Evolutionary conservation across 2,888 invertebrate genomes (phyloP), one percentile per base, ranked within the genome.

Genomic region (Lathronympha strigana): DNA sequence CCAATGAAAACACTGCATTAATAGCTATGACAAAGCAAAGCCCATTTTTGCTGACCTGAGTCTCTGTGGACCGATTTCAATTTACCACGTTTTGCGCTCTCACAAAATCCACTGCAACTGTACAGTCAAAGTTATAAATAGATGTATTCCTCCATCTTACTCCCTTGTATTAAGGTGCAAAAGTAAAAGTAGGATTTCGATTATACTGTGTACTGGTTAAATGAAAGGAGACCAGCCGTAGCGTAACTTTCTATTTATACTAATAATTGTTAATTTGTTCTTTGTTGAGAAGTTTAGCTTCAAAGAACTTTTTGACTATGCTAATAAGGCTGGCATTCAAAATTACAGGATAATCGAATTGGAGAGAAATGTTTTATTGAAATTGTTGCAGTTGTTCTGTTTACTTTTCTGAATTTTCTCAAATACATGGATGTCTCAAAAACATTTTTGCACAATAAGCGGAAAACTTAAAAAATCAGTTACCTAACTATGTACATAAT

Each of bases 1-100:
- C 2, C 13, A 23, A 47, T 2, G 47, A 47, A 47, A 47, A 47
- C 45, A 23, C 47, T 23, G 23, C 5, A 45, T 45, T 25, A 49
- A 31, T 9, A 23, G 50, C 50, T 51, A 25, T 64, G 28, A 64
- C 63, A 64, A 58, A 53, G 64, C 25, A 45, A 45, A 57, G n/a
- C 40, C 28, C 43, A 43, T 36, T 49, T 63, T 63, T 47, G 23
- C 31, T 49, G 47, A 54, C 60, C 58, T 8, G 38, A 25, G 63
- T 51, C 58, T 50, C 57, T 23, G 50, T 23, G 28, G 43, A 36
- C 58, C 25, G 43, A 43, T 58, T 63, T 58, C 43, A 58, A 63
- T 63, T 33, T 63, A 33, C 40, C 58, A 23, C 51, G 43, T 51
- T 57, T 57, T 63, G 43, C 38, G 49, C 57, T 63, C 25, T 40